Conservation (phyloP, 35 echinoderm and acorn worm species). For the Acanthaster planci region DNA sequence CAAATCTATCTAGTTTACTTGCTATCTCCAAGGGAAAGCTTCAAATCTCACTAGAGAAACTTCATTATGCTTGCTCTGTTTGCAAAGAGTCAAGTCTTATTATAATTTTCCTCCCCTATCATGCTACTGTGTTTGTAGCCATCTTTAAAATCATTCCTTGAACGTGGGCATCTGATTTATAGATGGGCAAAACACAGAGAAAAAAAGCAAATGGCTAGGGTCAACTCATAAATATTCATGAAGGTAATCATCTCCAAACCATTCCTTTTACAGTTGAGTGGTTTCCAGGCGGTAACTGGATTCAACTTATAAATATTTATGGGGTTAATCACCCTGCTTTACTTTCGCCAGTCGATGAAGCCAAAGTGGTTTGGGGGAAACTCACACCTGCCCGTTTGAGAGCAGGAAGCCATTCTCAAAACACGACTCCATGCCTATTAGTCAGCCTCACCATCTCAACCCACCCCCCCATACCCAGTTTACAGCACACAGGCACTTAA, state of each 20-base stretch:
- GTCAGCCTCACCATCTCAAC: neutral
- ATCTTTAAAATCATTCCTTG: too few species aligned
- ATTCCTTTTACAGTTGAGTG: slow-evolving; percentile 16
- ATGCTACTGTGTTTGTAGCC: too few species aligned
- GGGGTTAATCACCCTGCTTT: slow-evolving; percentile 22
- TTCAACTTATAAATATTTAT: slow-evolving; percentile 26
- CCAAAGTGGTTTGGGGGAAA: slow-evolving; percentile 11
- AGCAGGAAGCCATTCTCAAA: neutral
- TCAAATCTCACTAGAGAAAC: too few species aligned
- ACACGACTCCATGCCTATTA: neutral
- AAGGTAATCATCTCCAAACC: slow-evolving; percentile 16
- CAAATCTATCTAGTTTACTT: too few species aligned
- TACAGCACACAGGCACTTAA: neutral
- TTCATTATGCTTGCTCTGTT: too few species aligned
- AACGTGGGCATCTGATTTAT: too few species aligned
- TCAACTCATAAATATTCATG: slow-evolving; percentile 20
- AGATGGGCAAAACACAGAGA: too few species aligned
- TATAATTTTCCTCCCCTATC: too few species aligned
- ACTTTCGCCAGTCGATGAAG: slow-evolving; percentile 18
- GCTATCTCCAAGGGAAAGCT: too few species aligned
- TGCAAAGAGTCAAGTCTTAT: too few species aligned
- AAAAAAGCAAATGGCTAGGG: neutral
- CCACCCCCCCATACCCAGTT: neutral
- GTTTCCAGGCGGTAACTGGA: slow-evolving; percentile 9
- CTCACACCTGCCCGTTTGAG: slow-evolving; percentile 17